Percentiles rank a stretch among this genome's conserved stretches.
Conservation (phyloP, 2,797 vertebrate species). For the Silurus aristotelis region DNA sequence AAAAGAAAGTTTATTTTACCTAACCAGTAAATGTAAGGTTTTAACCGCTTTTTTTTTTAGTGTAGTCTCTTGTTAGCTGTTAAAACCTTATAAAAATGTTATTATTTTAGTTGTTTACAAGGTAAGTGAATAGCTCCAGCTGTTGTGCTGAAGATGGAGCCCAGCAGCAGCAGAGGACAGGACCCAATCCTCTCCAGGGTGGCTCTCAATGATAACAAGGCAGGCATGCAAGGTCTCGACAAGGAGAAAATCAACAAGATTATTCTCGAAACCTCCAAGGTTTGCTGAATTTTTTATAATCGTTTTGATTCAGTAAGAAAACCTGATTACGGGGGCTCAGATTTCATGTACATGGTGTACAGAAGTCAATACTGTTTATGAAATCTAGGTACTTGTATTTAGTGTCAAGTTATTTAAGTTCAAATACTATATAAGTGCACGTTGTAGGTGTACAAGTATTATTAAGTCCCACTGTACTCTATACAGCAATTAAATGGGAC, state of each 20-base stretch:
- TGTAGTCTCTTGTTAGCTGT: background rate
- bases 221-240: slow-evolving; percentile 96
- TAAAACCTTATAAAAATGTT: background rate
- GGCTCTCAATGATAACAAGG: slow-evolving; percentile 98
- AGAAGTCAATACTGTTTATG: background rate
- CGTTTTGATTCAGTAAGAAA: background rate
- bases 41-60: too few relatives aligned
- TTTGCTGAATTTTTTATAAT: slow-evolving; percentile 54
- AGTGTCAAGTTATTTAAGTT: background rate
- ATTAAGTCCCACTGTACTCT: background rate
- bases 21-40: background rate
- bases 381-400: background rate
- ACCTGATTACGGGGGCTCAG: background rate
- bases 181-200: slow-evolving; percentile 84
- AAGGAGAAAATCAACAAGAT: slow-evolving; percentile 97
- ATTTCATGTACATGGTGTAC: background rate
- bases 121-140: background rate
- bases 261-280: slow-evolving; percentile 94
- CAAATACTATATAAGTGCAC: background rate
- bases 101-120: background rate
- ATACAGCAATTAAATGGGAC: background rate
- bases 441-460: background rate
- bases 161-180: slow-evolving; percentile 28
- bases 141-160: slow-evolving; percentile 35
- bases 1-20: background rate